Base-by-base conservation (phyloP, 1,140 invertebrate species). In the Caenorhabditis briggsae region DNA sequence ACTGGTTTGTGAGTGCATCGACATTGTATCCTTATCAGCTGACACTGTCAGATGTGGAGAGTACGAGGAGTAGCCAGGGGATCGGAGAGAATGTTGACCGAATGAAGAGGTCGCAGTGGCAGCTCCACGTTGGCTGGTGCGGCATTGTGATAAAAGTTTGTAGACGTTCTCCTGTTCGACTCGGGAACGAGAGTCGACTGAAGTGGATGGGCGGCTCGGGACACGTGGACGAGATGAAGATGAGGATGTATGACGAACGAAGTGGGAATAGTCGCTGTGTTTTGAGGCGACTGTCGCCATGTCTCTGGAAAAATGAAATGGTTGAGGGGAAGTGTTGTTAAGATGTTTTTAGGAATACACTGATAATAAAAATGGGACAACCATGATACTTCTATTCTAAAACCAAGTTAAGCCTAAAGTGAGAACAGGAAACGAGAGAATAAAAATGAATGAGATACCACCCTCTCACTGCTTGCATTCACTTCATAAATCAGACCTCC, bases 141-240 rank as follows among this genome's bases (percentile, higher is more conserved):
- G 64, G 55, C 88, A 89, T 50, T 86, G 74, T 61, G 88, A 82
- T 23, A 88, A 53, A 7, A 85, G 82, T 74, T 86, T 70, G 70
- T 88, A 59, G 46, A 90, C 85, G 50, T 87, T 82, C 82, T 88
- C 88, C 82, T 84, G 89, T 74, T 90, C 89, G 23, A 59, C 82
- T 59, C 88, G 87, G 41, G 85, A 70, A 3, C 74, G 74, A 65
- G 64, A 61, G 55, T 83, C 85, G 41, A 86, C 70, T 6, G 85
- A 86, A 18, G 84, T 55, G 0, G 84, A 86, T 0, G 84, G 33
- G n/a, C 84, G 46, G 20, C 85, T 70, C 6, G 85, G 85, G 20
- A 50, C 78, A 50, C 70, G 70, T 20, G 70, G 70, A 23, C 41
- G 82, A 6, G 78, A 86, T 0, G 46, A 20, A 41, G 58, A 84